Conservation (phyloP, 2,113 vertebrate genomes). For the Thermophis baileyi region DNA sequence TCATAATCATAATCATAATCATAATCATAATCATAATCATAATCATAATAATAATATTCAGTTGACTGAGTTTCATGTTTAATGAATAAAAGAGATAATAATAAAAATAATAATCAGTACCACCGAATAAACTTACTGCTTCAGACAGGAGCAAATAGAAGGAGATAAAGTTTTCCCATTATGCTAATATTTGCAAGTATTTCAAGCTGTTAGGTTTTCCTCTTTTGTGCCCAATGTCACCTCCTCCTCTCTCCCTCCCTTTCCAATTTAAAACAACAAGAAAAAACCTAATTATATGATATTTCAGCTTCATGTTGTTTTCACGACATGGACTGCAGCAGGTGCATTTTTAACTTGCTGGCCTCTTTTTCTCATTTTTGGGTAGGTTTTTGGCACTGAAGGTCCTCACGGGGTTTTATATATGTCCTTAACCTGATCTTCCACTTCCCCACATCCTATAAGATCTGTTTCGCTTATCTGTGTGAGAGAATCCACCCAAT, state of each 20-base stretch:
- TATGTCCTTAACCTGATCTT: slow-evolving; percentile 15
- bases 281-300: slow-evolving; percentile 74
- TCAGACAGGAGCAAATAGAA: slow-evolving; percentile 59
- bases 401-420: slow-evolving; percentile 55
- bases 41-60: no score
- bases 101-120: neutral
- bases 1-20: no score
- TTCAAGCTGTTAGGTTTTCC: slow-evolving; percentile 44
- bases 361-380: slow-evolving; percentile 74
- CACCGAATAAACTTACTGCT: slow-evolving; percentile 61
- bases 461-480: slow-evolving; percentile 49
- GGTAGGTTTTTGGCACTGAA: slow-evolving; percentile 64
- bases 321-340: slow-evolving; percentile 63
- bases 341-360: slow-evolving; percentile 72
- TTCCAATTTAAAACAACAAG: slow-evolving; percentile 70
- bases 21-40: no score
- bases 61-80: no score
- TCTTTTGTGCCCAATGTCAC: slow-evolving; percentile 56
- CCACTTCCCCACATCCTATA: neutral
- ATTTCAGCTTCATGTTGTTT: slow-evolving; percentile 73
- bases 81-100: no score
- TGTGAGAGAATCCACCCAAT: slow-evolving; percentile 41
- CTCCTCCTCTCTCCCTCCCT: slow-evolving; percentile 28
- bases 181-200: slow-evolving; percentile 38
- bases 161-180: slow-evolving; percentile 64